Base-by-base conservation (phyloP, 2,888 invertebrate species). In the Taphrorychus bicolor region DNA sequence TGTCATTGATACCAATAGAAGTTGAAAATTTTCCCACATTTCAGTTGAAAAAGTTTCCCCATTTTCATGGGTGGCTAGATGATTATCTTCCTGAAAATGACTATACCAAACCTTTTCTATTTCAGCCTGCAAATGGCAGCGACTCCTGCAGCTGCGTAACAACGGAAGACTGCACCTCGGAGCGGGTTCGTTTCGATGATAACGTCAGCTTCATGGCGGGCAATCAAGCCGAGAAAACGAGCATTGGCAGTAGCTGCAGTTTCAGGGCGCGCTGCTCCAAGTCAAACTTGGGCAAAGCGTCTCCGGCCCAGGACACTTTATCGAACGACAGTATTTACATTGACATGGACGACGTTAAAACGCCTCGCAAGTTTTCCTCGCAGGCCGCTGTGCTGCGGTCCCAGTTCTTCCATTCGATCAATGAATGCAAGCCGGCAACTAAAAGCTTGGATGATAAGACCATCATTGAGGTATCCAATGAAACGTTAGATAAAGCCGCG, bases 121-220 rank as follows among this genome's bases (percentile, higher is more conserved):
- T 77, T 24, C 73, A 81, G 83, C 76, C 81, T 75, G 80, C 79
- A 74, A 78, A 83, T 75, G 76, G 82, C 73, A 80, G 83, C 75
- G 76, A 84, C 79, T 76, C 84, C 61, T 82, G 82, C 75, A 78
- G 84, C 78, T 82, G 83, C 70, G 78, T 80, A 3, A 81, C 80
- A 21, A 80, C 81, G 1, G 87, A 87, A 72, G 87, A 87, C 65
- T 84, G 86, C 63, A 84, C 83, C 22, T 87, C 87, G 0, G 89
- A 89, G 75, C 82, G 88, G n/a, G 88, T 88, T 1, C 83, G 88
- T 61, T 88, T 89, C 75, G 88, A 89, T 74, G 87, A 88, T 77
- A 87, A 87, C 71, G 86, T 88, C 65, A 88, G 86, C 73, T 85
- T 86, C 75, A 85, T 87, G 59, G 84, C 83, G 52, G 76, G 75